Evolutionary conservation across 2,113 vertebrate genomes (phyloP).

Genomic region (Barnardius zonarius): DNA sequence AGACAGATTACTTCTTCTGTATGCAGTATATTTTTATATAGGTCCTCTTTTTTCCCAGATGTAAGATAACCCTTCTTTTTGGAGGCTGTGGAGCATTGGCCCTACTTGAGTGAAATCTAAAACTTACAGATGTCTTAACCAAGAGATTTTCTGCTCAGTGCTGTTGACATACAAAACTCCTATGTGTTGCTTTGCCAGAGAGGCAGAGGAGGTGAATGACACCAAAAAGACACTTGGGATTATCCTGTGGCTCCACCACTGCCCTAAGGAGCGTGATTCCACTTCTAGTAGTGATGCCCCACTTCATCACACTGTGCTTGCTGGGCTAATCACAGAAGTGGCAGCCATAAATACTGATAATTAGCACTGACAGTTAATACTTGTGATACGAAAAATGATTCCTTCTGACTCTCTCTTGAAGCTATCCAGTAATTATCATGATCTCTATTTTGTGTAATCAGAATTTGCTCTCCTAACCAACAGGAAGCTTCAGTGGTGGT

Average conservation of each 20-base stretch:
- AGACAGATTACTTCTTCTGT: background rate
- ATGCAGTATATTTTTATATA: background rate
- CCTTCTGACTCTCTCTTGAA: conserved; percentile 26
- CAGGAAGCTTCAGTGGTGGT: background rate
- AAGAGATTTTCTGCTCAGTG: background rate
- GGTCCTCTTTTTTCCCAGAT: background rate
- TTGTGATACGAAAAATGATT: background rate
- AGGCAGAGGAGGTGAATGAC: background rate
- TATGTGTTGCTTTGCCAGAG: background rate
- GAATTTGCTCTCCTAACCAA: background rate
- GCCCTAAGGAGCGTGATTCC: background rate
- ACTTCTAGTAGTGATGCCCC: background rate
- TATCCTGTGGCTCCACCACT: background rate
- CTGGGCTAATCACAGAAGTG: conserved; percentile 18
- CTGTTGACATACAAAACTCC: background rate
- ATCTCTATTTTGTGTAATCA: background rate
- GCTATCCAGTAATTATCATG: background rate
- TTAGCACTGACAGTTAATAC: conserved; percentile 40
- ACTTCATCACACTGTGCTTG: background rate
- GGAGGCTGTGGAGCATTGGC: background rate
- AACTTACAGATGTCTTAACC: background rate
- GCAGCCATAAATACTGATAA: conserved; percentile 28
- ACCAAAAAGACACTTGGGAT: background rate
- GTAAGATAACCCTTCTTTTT: background rate
- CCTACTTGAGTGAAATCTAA: background rate